phyloP scores from a whole-genome alignment of 2,113 vertebrate genomes.

The Desmodus rotundus region DNA sequence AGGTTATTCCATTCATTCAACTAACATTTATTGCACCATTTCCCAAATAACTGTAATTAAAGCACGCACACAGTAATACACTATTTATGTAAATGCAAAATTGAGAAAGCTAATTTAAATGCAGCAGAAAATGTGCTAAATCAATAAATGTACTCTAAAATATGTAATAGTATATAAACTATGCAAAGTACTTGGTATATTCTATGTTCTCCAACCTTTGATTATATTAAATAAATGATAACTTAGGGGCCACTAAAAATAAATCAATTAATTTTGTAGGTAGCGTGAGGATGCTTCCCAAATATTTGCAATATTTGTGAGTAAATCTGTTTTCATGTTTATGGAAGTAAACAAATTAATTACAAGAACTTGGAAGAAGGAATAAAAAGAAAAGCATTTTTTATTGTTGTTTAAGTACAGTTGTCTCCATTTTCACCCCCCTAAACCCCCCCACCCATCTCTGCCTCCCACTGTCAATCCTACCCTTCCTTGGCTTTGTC shows the following conservation, averaged over 20 bases:
- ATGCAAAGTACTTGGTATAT: constrained; percentile 24
- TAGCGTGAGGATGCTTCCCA: constrained; percentile 37
- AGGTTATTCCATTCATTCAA: constrained; percentile 44
- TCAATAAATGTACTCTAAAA: constrained; percentile 54
- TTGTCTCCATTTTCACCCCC: too few relatives aligned
- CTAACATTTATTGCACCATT: constrained; percentile 57
- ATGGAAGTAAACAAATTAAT: constrained; percentile 37
- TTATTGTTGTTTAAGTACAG: too few relatives aligned
- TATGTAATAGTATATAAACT: constrained; percentile 33
- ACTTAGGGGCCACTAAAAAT: constrained; percentile 24
- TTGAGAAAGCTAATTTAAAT: constrained; percentile 55
- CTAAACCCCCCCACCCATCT: too few relatives aligned
- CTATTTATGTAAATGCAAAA: constrained; percentile 62
- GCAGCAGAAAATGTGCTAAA: constrained; percentile 41
- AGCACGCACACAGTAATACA: constrained; percentile 31
- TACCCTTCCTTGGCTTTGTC: too few relatives aligned
- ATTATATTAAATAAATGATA: constrained; percentile 32
- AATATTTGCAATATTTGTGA: constrained; percentile 46
- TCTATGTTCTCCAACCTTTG: constrained; percentile 24
- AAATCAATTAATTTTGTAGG: constrained; percentile 36
- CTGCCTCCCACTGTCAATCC: too few relatives aligned
- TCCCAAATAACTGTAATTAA: constrained; percentile 64
- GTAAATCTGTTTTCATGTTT: constrained; percentile 42
- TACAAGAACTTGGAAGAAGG: background rate
- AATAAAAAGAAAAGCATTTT: constrained; percentile 16